Base-by-base conservation (phyloP, 2,797 vertebrate genomes). In the Schizopygopsis malacanthus region DNA sequence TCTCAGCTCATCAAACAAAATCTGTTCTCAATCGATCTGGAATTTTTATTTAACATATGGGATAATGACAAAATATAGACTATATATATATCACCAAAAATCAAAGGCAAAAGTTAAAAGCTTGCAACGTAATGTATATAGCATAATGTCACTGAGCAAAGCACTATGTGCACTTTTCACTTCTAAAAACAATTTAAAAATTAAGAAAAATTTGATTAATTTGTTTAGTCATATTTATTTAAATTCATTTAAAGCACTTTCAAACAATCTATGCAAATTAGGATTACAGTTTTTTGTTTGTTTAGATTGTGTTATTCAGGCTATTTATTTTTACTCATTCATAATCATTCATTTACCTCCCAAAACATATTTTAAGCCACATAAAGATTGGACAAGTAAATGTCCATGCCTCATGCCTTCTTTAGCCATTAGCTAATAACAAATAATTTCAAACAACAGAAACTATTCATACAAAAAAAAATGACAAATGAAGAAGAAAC, bases 381-480 rank as follows among this genome's bases (percentile, higher is more conserved):
- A 50, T 61, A 50, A 65, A 71, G 33, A 80, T 13, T 8, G 25
- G 1, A 33, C 6, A 2, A 80, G 87, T 81, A 80, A 75, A 86
- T 90, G 92, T 92, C 87, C 2, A 56, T 9, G 54, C 8, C 41
- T 85, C 91, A 88, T 84, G 87, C 88, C 77, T 92, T 86, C 82
- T 91, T 92, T 91, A 88, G 93, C 93, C 90, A 96, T 95, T 95
- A 59, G 22, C n/a, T 61, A 95, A 96, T 94, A 79, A 91, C 93
- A 95, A 95, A 96, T 93, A 93, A 95, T 93, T 95, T 95, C 94
- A 96, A 92, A 81, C 81, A 81, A 89, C 83, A 86, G 90, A 93
- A 92, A 92, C 87, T 90, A 91, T 93, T 92, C 88, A 90, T 93
- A 91, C 91, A 92, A 91, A 90, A 92, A n/a, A 10, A 8, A 8